phyloP scores from a whole-genome alignment of 2,888 invertebrate species.

The Pristionchus fissidentatus region DNA sequence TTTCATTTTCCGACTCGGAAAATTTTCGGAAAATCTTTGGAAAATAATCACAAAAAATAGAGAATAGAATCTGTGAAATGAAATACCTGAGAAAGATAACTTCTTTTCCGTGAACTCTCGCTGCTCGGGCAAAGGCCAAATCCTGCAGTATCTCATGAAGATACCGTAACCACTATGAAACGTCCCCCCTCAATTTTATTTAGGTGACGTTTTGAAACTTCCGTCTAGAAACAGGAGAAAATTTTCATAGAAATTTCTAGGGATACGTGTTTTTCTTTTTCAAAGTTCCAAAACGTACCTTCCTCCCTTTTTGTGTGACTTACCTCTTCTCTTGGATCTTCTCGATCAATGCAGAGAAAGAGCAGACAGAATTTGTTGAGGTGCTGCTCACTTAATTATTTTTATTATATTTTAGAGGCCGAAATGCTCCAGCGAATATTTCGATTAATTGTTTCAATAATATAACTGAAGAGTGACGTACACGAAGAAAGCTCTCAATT shows the following conservation, averaged over 20 bases:
- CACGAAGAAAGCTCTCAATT: slow-evolving; percentile 23
- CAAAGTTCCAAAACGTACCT: background rate
- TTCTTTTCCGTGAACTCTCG: slow-evolving; percentile 30
- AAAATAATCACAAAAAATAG: no score
- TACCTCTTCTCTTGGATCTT: slow-evolving; percentile 42
- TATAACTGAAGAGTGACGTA: background rate
- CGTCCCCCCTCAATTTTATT: no score
- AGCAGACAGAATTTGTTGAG: slow-evolving; percentile 44
- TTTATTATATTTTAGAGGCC: background rate
- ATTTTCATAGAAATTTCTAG: no score
- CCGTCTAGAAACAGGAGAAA: background rate
- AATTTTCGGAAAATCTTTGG: no score
- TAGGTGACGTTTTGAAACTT: background rate
- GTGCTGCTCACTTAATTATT: slow-evolving; percentile 42
- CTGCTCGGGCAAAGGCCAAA: slow-evolving; percentile 29
- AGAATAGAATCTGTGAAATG: background rate
- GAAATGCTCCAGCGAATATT: no score
- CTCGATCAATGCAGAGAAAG: slow-evolving; percentile 37
- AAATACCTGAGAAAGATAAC: slow-evolving; percentile 39
- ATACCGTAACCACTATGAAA: background rate
- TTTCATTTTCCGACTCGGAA: no score
- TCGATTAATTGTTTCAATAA: background rate
- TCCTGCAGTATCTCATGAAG: background rate
- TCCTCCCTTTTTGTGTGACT: background rate
- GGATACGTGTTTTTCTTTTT: no score